These are phyloP conservation scores for Euphonia xanthogaster DNA, from an alignment of 2,797 vertebrate genomes.

Conservation along the genomic window DNA sequence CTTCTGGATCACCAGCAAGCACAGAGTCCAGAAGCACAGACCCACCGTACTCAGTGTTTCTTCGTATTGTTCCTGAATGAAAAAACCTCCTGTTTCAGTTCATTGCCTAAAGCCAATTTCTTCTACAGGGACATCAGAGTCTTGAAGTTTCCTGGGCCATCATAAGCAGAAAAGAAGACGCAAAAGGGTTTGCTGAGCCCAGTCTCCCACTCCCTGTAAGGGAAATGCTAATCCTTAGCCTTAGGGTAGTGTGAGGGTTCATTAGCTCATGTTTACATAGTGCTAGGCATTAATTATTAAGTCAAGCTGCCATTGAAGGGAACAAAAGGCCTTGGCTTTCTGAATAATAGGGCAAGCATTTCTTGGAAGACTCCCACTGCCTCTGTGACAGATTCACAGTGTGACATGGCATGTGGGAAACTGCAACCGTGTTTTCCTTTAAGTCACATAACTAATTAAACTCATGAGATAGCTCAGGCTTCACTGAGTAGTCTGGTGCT, in stretches of 20 bases:
- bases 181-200: not conserved
- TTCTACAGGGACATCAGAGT: not conserved
- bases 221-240: not conserved
- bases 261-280: constrained; percentile 52
- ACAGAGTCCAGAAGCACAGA: not conserved
- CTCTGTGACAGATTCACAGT: not conserved
- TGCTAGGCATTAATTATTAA: constrained; percentile 54
- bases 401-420: constrained; percentile 3
- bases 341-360: constrained; percentile 6
- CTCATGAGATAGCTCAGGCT: not conserved
- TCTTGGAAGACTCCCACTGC: constrained; percentile 24
- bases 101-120: not conserved
- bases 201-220: not conserved
- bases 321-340: constrained; percentile 41
- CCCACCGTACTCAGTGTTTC: not conserved
- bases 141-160: not conserved
- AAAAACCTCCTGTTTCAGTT: not conserved
- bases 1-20: not conserved
- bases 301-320: constrained; percentile 12
- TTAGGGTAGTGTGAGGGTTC: not conserved
- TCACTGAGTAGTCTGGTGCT: not conserved
- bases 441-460: constrained; percentile 49
- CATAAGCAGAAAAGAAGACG: not conserved
- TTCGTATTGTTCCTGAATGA: not conserved
- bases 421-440: constrained; percentile 1